A percentile compares a stretch with the other conserved stretches of the same genome.
Evolutionary conservation across 1,140 invertebrate species (phyloP).

Genomic region (Drosophila pseudoananassae): DNA sequence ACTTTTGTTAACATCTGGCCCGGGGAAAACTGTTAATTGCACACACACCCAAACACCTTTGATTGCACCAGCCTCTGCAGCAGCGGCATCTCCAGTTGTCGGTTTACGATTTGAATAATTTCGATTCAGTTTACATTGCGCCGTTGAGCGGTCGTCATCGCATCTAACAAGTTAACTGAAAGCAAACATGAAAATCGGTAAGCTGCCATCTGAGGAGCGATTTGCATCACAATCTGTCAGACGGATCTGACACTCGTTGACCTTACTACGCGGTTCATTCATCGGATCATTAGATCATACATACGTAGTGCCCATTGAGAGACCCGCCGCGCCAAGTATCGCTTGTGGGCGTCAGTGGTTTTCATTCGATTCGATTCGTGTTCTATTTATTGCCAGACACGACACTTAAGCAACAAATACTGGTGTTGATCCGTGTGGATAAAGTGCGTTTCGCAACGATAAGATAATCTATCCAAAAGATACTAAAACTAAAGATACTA

Average conservation of each 20-base stretch:
- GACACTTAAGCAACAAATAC: constrained; percentile 35
- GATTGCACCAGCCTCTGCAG: constrained; percentile 47
- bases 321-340: constrained; percentile 32
- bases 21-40: constrained; percentile 49
- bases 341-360: constrained; percentile 58
- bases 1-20: constrained; percentile 18
- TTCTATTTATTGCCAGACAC: constrained; percentile 56
- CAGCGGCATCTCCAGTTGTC: constrained; percentile 47
- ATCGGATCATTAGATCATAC: constrained; percentile 73
- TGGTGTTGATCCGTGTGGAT: constrained; percentile 28
- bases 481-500: no score
- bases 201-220: constrained; percentile 38
- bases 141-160: constrained; percentile 52
- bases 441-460: constrained; percentile 32
- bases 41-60: constrained; percentile 25
- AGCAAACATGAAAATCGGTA: constrained; percentile 67
- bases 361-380: constrained; percentile 33
- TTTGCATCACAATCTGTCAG: constrained; percentile 31
- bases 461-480: neutral
- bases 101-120: constrained; percentile 68
- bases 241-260: constrained; percentile 54
- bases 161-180: constrained; percentile 8
- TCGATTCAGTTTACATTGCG: constrained; percentile 67
- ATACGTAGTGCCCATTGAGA: constrained; percentile 59
- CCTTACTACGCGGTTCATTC: constrained; percentile 67